These are phyloP conservation scores for Syrrhaptes paradoxus DNA, from an alignment of 2,113 vertebrate genomes.

Conservation along the genomic window DNA sequence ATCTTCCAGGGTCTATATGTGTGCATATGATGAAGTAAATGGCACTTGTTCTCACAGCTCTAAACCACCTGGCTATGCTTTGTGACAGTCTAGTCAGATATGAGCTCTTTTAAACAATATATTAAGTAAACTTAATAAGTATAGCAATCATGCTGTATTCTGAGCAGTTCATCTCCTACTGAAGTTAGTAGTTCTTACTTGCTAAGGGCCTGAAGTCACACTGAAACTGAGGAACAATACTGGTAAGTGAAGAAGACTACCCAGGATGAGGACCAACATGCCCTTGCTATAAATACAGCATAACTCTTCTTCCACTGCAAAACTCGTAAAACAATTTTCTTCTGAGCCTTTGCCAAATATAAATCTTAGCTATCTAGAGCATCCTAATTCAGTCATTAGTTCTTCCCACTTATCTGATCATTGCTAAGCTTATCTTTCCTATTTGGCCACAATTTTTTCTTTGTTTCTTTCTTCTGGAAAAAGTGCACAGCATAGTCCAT, in stretches of 20 bases:
- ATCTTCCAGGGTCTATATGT: too few species aligned
- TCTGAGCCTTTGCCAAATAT: slow-evolving; percentile 1
- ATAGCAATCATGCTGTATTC: rapidly evolving
- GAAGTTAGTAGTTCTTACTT: neutral
- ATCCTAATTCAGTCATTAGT: neutral
- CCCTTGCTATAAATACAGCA: neutral
- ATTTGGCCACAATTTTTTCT: neutral
- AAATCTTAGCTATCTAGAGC: slow-evolving; percentile 27
- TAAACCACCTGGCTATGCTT: neutral
- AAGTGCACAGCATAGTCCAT: neutral
- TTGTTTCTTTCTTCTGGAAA: neutral
- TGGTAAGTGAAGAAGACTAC: neutral
- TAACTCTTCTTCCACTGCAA: neutral
- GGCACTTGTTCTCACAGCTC: neutral
- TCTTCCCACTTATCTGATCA: slow-evolving; percentile 5
- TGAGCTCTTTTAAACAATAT: neutral
- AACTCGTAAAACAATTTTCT: neutral
- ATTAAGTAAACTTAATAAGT: neutral
- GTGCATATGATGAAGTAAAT: rapidly evolving
- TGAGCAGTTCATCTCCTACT: neutral
- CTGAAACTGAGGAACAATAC: neutral
- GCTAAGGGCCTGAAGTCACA: neutral
- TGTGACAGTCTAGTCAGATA: neutral
- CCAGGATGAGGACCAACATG: neutral
- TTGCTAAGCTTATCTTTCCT: neutral